These are phyloP conservation scores for Mycetomoellerius zeteki DNA, from an alignment of 1,140 invertebrate species.

Conservation along the genomic window DNA sequence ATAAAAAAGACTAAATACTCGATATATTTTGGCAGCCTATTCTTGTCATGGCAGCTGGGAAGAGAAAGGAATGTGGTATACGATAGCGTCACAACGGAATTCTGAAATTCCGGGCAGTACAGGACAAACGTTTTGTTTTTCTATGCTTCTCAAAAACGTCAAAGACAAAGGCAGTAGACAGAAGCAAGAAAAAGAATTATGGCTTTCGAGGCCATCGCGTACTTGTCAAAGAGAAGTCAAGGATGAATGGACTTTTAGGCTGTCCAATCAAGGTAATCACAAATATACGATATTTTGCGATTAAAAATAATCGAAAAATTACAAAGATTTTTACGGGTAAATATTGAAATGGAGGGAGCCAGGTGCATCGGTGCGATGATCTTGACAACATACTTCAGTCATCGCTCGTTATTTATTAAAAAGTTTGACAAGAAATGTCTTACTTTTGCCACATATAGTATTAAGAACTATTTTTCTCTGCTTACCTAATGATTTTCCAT, in stretches of 20 bases:
- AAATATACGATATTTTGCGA: neutral
- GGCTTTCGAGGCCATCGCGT: conserved; percentile 79
- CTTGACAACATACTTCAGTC: too few relatives aligned
- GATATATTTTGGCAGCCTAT: conserved; percentile 84
- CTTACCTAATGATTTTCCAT: too few relatives aligned
- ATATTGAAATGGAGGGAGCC: too few relatives aligned
- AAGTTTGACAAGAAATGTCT: too few relatives aligned
- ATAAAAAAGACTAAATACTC: neutral
- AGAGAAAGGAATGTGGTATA: conserved; percentile 88
- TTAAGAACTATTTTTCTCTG: too few relatives aligned
- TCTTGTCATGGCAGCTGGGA: conserved; percentile 89
- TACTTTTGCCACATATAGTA: too few relatives aligned
- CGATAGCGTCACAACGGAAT: conserved; percentile 87
- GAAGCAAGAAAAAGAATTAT: conserved; percentile 80
- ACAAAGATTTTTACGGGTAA: neutral
- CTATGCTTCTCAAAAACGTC: conserved; percentile 79
- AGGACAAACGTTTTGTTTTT: conserved; percentile 81
- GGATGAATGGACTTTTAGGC: conserved; percentile 82
- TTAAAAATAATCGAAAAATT: conserved; percentile 1
- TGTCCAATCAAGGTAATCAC: conserved; percentile 83
- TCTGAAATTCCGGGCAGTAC: conserved; percentile 76
- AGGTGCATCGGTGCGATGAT: too few relatives aligned
- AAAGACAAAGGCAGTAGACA: conserved; percentile 69
- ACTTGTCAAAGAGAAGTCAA: conserved; percentile 79
- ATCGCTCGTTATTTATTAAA: too few relatives aligned